Conservation (phyloP, 1,140 invertebrate species). For the Drosophila sucinea region DNA sequence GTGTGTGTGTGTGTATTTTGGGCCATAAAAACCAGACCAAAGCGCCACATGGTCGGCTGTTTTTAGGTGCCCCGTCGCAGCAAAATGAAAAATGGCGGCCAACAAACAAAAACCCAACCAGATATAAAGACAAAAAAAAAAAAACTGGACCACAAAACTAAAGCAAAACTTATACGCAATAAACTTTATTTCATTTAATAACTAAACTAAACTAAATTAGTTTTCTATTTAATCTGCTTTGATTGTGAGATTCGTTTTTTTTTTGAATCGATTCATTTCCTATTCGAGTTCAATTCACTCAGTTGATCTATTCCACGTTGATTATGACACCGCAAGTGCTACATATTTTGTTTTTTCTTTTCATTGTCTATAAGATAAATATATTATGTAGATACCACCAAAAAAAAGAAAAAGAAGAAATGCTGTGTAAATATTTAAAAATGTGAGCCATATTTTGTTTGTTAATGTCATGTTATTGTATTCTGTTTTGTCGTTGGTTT, state of each 20-base stretch:
- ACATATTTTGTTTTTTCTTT: constrained; percentile 24
- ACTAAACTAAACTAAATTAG: too few species aligned
- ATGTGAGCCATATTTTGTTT: constrained; percentile 55
- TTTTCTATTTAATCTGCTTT: too few species aligned
- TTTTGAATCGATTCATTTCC: too few species aligned
- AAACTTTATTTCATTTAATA: too few species aligned
- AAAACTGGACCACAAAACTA: constrained; percentile 7
- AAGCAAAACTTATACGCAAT: background rate
- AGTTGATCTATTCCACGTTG: constrained; percentile 5
- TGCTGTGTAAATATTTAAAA: constrained; percentile 79
- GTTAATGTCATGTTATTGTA: constrained; percentile 32
- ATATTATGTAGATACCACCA: constrained; percentile 46
- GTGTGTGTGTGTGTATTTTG: constrained; percentile 26
- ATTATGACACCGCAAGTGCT: constrained; percentile 61
- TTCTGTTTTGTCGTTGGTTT: constrained; percentile 13
- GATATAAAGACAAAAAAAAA: background rate
- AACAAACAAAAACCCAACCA: constrained; percentile 28
- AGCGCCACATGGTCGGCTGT: constrained; percentile 70
- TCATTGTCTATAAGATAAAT: constrained; percentile 63
- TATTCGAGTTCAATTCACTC: too few species aligned
- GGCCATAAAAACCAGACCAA: constrained; percentile 72
- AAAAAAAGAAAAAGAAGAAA: constrained; percentile 49
- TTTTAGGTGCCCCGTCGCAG: constrained; percentile 63
- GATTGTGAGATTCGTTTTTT: too few species aligned
- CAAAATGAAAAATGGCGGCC: constrained; percentile 73